Conservation (phyloP, 1,140 invertebrate species). For the Ips nitidus region DNA sequence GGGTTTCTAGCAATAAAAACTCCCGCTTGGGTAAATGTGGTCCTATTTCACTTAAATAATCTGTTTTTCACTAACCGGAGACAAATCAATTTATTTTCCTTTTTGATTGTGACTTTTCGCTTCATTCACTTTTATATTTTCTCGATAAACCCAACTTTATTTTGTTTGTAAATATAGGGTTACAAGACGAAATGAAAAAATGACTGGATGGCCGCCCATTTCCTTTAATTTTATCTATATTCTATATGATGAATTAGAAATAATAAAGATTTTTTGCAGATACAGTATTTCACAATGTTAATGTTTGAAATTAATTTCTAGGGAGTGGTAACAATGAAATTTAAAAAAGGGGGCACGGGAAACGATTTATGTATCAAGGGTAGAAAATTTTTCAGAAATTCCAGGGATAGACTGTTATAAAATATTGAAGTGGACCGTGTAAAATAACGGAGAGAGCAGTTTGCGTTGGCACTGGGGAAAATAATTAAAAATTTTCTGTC, state of each 20-base stretch:
- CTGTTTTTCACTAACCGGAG: slow-evolving; percentile 9
- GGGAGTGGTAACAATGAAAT: too few species aligned
- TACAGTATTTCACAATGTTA: too few species aligned
- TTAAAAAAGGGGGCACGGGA: too few species aligned
- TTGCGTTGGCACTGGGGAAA: background rate
- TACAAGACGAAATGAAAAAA: slow-evolving; percentile 15
- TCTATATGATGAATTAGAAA: background rate
- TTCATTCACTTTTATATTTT: slow-evolving; percentile 31
- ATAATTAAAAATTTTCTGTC: background rate
- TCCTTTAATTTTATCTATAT: background rate
- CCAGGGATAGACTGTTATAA: background rate
- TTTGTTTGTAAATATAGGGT: slow-evolving; percentile 24
- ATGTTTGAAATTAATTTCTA: too few species aligned
- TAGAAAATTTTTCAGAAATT: background rate
- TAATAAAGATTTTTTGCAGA: background rate
- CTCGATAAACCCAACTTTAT: slow-evolving; percentile 25
- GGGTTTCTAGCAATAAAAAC: slow-evolving; percentile 13
- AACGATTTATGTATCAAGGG: too few species aligned
- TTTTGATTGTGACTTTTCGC: slow-evolving; percentile 27
- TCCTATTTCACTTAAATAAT: slow-evolving; percentile 15
- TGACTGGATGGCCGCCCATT: background rate
- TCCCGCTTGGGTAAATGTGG: slow-evolving; percentile 8
- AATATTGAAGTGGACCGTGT: background rate
- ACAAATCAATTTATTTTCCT: slow-evolving; percentile 25
- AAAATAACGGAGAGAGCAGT: background rate